These are phyloP conservation scores for Listrodromus nycthemerus DNA, from an alignment of 2,888 invertebrate genomes.

Conservation along the genomic window DNA sequence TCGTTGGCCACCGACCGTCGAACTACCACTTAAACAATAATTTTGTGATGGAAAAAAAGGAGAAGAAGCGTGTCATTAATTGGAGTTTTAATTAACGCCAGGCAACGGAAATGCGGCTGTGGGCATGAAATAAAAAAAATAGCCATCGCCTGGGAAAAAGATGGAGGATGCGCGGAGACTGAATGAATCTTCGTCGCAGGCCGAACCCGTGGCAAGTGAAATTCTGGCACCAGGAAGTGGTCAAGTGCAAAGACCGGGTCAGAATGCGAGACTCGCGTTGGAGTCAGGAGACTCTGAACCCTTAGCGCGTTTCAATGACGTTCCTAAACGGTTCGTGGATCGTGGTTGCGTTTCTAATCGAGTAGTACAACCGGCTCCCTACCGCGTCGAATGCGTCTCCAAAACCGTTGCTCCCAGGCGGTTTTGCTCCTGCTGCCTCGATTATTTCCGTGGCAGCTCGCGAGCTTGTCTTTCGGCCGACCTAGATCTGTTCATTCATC, in stretches of 20 bases:
- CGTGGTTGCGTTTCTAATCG: not conserved
- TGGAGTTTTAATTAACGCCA: no score
- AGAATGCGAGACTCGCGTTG: constrained; percentile 75
- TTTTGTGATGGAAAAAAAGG: not conserved
- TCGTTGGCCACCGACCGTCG: constrained; percentile 14
- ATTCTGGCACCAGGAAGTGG: constrained; percentile 79
- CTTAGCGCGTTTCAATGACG: constrained; percentile 57
- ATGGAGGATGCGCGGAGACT: constrained; percentile 25
- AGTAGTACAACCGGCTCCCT: constrained; percentile 3
- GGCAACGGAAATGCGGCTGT: no score
- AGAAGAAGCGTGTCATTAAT: no score
- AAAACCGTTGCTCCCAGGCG: constrained; percentile 32
- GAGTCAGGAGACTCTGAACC: constrained; percentile 67
- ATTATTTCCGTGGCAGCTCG: constrained; percentile 62
- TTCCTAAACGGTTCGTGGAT: constrained; percentile 27
- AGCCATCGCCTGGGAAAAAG: not conserved
- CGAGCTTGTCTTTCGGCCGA: constrained; percentile 58
- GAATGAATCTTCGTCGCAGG: constrained; percentile 55
- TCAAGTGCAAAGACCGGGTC: constrained; percentile 81
- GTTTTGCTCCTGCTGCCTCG: constrained; percentile 22
- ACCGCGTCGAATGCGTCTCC: constrained; percentile 29
- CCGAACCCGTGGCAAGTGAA: constrained; percentile 66
- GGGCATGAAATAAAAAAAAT: no score
- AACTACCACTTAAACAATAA: not conserved
- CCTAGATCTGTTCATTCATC: constrained; percentile 76